Evolutionary conservation across 2,113 vertebrate genomes (phyloP), one percentile per base, ranked within the genome.

Genomic region (Macrotis lagotis): DNA sequence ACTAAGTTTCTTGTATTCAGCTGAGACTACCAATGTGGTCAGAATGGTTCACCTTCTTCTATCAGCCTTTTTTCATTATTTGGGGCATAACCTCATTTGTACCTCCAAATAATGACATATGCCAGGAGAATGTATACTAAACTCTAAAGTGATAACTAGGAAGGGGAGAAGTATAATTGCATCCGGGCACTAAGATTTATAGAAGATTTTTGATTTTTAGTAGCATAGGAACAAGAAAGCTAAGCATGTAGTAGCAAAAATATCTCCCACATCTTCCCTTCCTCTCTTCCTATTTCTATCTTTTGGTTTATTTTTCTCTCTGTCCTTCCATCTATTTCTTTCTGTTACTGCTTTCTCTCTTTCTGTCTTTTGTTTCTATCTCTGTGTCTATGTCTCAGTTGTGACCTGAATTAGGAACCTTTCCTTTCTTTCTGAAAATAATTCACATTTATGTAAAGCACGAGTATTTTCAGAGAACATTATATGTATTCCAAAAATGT

Each of bases 21-120:
- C 51, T 95, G 89, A 91, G 16, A 52, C 93, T 92, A 90, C 90
- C 88, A 92, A 50, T 49, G 50, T 91, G 96, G 50, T 93, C 50
- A 94, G 98, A 98, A 97, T 53, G 95, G 96, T 98, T 98, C 97
- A 97, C 93, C 95, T 97, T 97, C 95, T 93, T 95, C 50, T 49
- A 96, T 51, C 31, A 97, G 48, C 96, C 92, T 96, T 97, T 93
- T 90, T 94, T 94, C 90, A 93, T 51, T 22, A 9, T 93, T 97
- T 96, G 96, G 92, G 19, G 16, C 66, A 83, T 24, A 44, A 19
- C 5, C 6, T 44, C 7, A 66, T 53, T 26, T 66, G 12, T 19
- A n/a, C 3, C 37, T 3, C 37, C 31, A 37, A 74, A 74, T 74
- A 74, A 19, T 37, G 28, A 66, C 4, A 12, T 12, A 37, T 74